Evolutionary conservation across 2,888 invertebrate genomes (phyloP).

Genomic region (Heliconius ethilla): DNA sequence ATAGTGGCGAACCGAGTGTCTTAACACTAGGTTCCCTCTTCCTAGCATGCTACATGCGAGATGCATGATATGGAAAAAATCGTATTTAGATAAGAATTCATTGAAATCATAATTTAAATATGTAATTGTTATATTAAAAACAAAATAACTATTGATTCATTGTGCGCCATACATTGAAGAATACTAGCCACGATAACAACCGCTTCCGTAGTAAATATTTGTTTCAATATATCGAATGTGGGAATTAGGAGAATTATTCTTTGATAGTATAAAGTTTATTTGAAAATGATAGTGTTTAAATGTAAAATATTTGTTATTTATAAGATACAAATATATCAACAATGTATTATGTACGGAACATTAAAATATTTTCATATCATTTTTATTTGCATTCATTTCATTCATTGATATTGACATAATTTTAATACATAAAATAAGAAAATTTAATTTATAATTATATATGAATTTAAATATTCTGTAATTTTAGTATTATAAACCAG

Average conservation of each 20-base stretch:
- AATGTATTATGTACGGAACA: not conserved
- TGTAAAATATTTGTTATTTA: conserved; percentile 13
- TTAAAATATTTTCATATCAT: not conserved
- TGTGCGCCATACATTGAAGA: conserved; percentile 13
- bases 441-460: not conserved
- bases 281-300: conserved; percentile 13
- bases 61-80: too few species aligned
- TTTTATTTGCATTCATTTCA: not conserved
- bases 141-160: conserved; percentile 15
- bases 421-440: not conserved
- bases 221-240: conserved; percentile 59
- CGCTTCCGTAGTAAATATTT: conserved; percentile 64
- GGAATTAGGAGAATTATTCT: conserved; percentile 56
- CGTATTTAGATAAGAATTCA: too few species aligned
- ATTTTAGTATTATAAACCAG: not conserved
- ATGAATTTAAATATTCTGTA: not conserved
- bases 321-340: not conserved
- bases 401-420: too few species aligned
- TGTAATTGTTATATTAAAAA: not conserved
- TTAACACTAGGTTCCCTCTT: too few species aligned
- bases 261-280: conserved; percentile 38
- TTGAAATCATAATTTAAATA: too few species aligned
- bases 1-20: too few species aligned
- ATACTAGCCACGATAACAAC: conserved; percentile 44
- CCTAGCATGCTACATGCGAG: too few species aligned